Evolutionary conservation across 2,888 invertebrate genomes (phyloP), one percentile per base, ranked within the genome.

Genomic region (Melolontha melolontha): DNA sequence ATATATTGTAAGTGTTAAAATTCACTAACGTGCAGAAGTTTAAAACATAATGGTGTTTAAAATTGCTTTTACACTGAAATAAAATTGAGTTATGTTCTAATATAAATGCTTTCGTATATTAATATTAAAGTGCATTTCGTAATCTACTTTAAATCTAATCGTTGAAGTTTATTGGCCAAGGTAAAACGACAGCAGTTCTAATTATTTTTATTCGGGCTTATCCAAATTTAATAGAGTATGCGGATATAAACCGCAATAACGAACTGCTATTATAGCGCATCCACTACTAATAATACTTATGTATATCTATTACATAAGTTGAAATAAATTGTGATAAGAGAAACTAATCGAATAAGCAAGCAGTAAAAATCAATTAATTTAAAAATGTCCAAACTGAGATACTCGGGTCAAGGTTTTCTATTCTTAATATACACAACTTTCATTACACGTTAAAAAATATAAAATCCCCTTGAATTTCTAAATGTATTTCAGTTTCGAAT

Each of bases 131-230:
- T 47, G 34, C 16, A 34, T 62, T 29, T 47, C 59, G 59, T 27
- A 59, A 59, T 14, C 12, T 29, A 29, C 44, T 7, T 47, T 34
- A n/a, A 34, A 49, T 16, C 59, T 34, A 49, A 49, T 62, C 59
- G 29, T 10, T 62, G 16, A 51, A 59, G 66, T 67, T 67, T 67
- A 59, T 67, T 67, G 66, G 62, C 66, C 66, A 67, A 67, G 66
- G 66, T 62, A 51, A 67, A 67, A 17, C 55, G 66, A 67, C 49
- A 52, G 66, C 39, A 42, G 41, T 64, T 52, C 41, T 49, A 52
- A 51, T 64, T 64, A 64, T 44, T 29, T 65, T 6, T 29, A 42
- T 44, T 44, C 41, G 11, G 41, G 52, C 29, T 41, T 64, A 11
- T 14, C 11, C 5, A 34, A 42, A 34, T 7, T 34, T 40, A 14